Percentiles rank a stretch among this genome's conserved stretches.
phyloP scores from a whole-genome alignment of 2,113 vertebrate species.

The Sylvilagus bachmani region DNA sequence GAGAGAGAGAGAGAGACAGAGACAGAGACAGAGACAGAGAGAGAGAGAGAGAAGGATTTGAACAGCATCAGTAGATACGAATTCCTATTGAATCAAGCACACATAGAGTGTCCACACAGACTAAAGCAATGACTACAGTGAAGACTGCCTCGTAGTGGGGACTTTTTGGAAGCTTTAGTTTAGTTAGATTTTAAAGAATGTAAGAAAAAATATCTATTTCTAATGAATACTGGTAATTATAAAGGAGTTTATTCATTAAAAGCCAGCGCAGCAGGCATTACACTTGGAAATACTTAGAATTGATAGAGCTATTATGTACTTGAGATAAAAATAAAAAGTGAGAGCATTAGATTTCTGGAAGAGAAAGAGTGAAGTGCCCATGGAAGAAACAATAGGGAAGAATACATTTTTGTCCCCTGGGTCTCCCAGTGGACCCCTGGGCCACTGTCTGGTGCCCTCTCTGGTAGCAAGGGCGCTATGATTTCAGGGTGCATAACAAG shows the following conservation, averaged over 20 bases:
- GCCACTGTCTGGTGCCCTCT: not conserved
- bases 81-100: not conserved
- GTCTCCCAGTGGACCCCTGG: not conserved
- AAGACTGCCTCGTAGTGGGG: not conserved
- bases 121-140: not conserved
- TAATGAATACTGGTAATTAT: conserved; percentile 26
- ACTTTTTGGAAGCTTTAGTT: not conserved
- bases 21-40: too few species aligned
- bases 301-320: conserved; percentile 6
- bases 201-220: conserved; percentile 36
- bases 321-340: conserved; percentile 31
- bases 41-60: too few species aligned
- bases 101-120: not conserved
- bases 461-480: not conserved
- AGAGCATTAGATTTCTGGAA: not conserved
- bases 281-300: conserved; percentile 32
- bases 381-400: not conserved
- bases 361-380: not conserved
- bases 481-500: not conserved
- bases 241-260: not conserved
- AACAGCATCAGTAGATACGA: not conserved
- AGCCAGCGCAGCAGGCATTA: conserved; percentile 25
- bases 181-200: not conserved
- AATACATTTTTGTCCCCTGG: not conserved
- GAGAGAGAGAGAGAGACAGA: too few species aligned